Evolutionary conservation across 2,888 invertebrate species (phyloP).

Genomic region (Eupithecia subumbrata): DNA sequence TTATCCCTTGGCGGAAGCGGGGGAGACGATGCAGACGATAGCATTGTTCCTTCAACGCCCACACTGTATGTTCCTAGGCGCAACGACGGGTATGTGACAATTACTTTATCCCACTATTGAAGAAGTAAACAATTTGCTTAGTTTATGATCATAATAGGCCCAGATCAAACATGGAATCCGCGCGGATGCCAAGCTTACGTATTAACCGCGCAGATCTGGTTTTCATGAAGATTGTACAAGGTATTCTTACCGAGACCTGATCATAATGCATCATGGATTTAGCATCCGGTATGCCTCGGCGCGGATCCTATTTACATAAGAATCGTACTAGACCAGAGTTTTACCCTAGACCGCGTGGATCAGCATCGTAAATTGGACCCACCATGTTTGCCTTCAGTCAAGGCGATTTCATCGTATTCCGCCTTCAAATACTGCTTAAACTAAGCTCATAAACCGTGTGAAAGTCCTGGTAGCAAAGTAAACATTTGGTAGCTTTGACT

Average conservation of each 20-base stretch:
- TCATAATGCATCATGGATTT: not conserved
- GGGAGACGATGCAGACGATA: conserved; percentile 81
- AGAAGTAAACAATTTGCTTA: not conserved
- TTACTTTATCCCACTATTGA: not conserved
- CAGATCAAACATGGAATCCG: too few relatives aligned
- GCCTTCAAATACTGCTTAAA: not conserved
- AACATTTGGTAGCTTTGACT: not conserved
- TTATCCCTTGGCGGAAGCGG: conserved; percentile 72
- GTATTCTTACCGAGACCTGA: not conserved
- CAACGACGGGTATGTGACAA: conserved; percentile 86
- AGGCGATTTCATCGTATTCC: not conserved
- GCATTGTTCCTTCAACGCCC: conserved; percentile 95
- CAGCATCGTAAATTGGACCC: not conserved
- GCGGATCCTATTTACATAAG: not conserved
- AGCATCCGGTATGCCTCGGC: not conserved
- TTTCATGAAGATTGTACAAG: too few relatives aligned
- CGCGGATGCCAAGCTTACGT: not conserved
- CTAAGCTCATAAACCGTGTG: too few relatives aligned
- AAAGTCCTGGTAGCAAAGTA: not conserved
- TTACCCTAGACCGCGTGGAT: not conserved
- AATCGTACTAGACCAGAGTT: not conserved
- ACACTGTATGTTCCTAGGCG: conserved; percentile 92
- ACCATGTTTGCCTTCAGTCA: not conserved
- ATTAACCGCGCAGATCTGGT: not conserved
- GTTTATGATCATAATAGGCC: not conserved